Percentiles rank a stretch among this genome's conserved stretches.
Evolutionary conservation across 2,797 vertebrate genomes (phyloP).

Genomic region (Xenops minutus): DNA sequence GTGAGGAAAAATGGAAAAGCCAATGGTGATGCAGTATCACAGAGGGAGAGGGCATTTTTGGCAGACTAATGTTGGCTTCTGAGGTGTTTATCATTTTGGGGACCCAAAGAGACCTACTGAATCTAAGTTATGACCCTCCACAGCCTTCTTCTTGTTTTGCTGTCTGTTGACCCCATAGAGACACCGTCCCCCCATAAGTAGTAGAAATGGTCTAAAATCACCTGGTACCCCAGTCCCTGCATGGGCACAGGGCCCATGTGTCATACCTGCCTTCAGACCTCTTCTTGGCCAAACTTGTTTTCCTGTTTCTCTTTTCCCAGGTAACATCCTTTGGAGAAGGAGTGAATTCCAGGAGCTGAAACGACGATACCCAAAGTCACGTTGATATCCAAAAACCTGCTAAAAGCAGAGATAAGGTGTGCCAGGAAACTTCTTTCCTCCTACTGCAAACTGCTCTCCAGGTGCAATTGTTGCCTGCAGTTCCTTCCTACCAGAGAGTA

Average conservation of each 20-base stretch:
- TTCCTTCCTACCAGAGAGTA: not conserved
- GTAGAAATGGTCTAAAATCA: not conserved
- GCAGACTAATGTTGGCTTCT: not conserved
- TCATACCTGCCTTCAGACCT: constrained; percentile 27
- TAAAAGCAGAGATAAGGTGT: not conserved
- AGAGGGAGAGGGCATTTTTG: not conserved
- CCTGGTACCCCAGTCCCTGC: too few relatives aligned
- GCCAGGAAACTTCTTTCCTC: not conserved
- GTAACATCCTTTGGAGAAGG: not conserved
- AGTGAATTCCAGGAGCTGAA: not conserved
- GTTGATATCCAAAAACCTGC: not conserved
- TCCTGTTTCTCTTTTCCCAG: not conserved
- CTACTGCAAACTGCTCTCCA: not conserved
- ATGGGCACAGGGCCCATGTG: accelerated
- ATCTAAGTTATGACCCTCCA: not conserved
- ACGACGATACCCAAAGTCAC: accelerated
- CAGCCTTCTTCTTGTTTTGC: not conserved
- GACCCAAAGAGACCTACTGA: not conserved
- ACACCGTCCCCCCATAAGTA: accelerated
- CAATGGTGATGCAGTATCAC: not conserved
- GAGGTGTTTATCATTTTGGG: not conserved
- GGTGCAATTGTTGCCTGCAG: not conserved
- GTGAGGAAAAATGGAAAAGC: not conserved
- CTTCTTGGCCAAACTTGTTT: not conserved
- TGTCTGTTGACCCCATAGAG: accelerated